Percentiles rank a stretch among this genome's conserved stretches.
Conservation (phyloP, 2,888 invertebrate genomes). For the Dexiosoma caninum region DNA sequence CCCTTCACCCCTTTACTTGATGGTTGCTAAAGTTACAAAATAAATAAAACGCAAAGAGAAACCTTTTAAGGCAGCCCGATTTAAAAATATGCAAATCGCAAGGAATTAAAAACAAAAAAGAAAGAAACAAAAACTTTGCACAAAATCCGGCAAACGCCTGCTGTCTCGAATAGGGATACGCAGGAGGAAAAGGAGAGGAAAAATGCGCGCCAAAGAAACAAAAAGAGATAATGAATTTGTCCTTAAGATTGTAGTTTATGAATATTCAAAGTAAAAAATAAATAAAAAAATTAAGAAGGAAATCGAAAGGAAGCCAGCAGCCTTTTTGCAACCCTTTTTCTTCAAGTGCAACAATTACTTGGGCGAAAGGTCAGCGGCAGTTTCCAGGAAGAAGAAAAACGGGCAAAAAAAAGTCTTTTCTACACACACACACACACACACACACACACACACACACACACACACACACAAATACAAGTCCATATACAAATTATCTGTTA, state of each 20-base stretch:
- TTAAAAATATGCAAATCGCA: slow-evolving; percentile 32
- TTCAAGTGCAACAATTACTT: slow-evolving; percentile 8
- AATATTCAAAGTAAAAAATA: slow-evolving; percentile 28
- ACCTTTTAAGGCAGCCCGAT: neutral
- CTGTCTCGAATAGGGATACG: slow-evolving; percentile 5
- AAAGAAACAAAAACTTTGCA: too few relatives aligned
- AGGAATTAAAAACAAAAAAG: slow-evolving; percentile 20
- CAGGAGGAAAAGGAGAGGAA: neutral
- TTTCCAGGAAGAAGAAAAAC: slow-evolving; percentile 4
- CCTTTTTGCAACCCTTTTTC: slow-evolving; percentile 25
- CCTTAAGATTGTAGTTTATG: slow-evolving; percentile 12
- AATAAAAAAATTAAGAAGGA: neutral
- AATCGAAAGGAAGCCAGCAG: neutral
- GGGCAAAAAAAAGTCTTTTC: slow-evolving; percentile 1
- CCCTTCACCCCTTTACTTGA: slow-evolving; percentile 23
- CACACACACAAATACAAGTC: neutral
- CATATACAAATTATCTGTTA: slow-evolving; percentile 1
- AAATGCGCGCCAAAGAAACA: slow-evolving; percentile 51
- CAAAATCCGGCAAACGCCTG: slow-evolving; percentile 29
- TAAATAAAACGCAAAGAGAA: neutral
- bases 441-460: too few relatives aligned
- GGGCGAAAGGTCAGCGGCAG: slow-evolving; percentile 57
- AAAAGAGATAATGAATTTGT: slow-evolving; percentile 32
- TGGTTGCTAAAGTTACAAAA: neutral
- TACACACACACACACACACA: neutral